These are phyloP conservation scores for Anhinga anhinga DNA, from an alignment of 2,113 vertebrate species.

Conservation along the genomic window DNA sequence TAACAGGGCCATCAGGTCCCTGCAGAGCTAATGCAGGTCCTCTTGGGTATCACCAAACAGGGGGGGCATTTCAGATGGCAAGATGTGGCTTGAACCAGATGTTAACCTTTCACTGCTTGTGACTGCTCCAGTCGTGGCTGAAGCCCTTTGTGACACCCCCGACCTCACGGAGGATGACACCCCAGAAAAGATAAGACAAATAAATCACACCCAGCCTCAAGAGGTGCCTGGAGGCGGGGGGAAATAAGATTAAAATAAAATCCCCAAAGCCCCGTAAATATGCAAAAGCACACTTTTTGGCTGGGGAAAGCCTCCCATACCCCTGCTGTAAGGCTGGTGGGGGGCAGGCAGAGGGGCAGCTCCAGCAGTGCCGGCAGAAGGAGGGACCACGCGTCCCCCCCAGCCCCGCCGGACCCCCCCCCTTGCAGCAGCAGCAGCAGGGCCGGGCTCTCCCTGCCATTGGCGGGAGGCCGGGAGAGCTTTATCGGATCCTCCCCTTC, in stretches of 20 bases:
- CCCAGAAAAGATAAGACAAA: not conserved
- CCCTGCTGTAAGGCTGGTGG: not conserved
- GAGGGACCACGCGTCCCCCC: not conserved
- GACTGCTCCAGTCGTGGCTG: not conserved
- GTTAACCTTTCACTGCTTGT: not conserved
- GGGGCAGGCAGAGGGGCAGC: not conserved
- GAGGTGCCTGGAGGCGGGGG: not conserved
- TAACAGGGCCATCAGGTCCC: not conserved
- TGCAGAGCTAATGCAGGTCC: not conserved
- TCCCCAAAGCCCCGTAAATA: not conserved
- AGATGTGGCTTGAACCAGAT: not conserved
- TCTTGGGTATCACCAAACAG: not conserved
- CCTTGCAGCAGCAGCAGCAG: not conserved
- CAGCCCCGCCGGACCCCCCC: not conserved
- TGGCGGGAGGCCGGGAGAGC: not conserved
- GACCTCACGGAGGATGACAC: not conserved
- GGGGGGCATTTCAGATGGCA: not conserved
- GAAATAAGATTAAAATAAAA: accelerated
- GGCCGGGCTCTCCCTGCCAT: not conserved
- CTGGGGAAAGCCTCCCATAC: accelerated
- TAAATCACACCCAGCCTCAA: not conserved
- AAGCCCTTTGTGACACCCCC: not conserved
- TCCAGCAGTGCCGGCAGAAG: not conserved
- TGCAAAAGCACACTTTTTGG: not conserved
- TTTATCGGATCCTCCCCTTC: conserved; percentile 46